Percentiles rank a stretch among this genome's conserved stretches.
These are phyloP conservation scores for Trachythela sp. DNA, from an alignment of 64 coral and sea anemone genomes.

Conservation along the genomic window DNA sequence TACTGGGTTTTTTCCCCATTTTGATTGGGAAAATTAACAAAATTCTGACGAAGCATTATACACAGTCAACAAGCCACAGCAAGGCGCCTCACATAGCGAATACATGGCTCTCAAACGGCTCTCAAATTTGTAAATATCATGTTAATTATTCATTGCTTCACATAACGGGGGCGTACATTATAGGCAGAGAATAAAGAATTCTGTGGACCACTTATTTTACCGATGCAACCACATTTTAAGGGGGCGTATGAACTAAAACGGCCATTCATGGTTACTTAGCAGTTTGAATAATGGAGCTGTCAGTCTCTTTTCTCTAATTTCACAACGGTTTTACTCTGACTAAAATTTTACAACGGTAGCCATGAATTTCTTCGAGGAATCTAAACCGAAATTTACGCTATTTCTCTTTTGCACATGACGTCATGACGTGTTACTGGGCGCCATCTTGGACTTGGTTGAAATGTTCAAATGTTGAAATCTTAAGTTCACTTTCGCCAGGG, in stretches of 20 bases:
- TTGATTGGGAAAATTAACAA: constrained; percentile 12
- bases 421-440: too few species aligned
- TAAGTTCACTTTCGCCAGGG: too few species aligned
- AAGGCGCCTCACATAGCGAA: neutral
- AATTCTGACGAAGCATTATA: neutral
- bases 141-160: constrained; percentile 11
- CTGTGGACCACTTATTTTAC: neutral
- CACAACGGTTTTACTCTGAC: too few species aligned
- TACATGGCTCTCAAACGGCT: neutral
- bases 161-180: neutral
- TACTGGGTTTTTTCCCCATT: constrained; percentile 94
- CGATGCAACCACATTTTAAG: neutral
- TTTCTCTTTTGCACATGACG: too few species aligned
- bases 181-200: neutral
- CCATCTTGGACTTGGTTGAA: too few species aligned
- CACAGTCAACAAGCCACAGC: neutral
- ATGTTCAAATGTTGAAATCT: too few species aligned
- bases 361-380: too few species aligned
- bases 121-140: neutral
- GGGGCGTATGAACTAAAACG: neutral
- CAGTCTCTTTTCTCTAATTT: too few species aligned
- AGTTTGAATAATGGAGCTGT: too few species aligned
- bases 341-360: too few species aligned
- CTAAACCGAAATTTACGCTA: too few species aligned
- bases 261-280: too few species aligned